Conservation (phyloP, 2,797 vertebrate genomes). For the Molothrus ater region DNA sequence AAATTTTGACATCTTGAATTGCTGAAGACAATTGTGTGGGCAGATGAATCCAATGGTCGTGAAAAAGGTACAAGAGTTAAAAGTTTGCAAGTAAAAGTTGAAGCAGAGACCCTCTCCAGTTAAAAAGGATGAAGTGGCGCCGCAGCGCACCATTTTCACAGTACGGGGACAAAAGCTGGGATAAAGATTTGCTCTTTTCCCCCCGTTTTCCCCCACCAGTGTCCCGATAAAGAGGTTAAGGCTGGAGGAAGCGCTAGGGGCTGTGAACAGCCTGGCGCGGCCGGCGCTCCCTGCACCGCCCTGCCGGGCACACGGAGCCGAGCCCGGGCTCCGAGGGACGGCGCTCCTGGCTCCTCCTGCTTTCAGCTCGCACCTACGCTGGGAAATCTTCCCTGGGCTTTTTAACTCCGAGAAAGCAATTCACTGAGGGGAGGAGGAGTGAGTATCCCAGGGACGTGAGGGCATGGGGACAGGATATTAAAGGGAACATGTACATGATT, state of each 20-base stretch:
- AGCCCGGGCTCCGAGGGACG: neutral
- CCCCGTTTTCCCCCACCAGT: neutral
- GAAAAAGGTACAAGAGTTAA: constrained; percentile 12
- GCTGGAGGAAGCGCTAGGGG: neutral
- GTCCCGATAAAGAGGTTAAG: neutral
- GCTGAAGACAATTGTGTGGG: constrained; percentile 38
- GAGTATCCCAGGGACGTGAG: constrained; percentile 2
- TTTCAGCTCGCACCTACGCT: constrained; percentile 12
- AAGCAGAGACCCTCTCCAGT: constrained; percentile 28
- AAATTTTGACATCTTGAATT: constrained; percentile 52
- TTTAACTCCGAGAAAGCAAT: neutral
- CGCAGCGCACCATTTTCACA: rapidly evolving
- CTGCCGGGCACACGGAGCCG: rapidly evolving
- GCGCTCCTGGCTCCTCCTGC: neutral
- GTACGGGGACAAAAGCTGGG: neutral
- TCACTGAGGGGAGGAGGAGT: neutral
- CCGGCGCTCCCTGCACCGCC: neutral
- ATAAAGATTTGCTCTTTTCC: neutral
- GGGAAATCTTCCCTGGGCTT: neutral
- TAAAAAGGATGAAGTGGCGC: neutral
- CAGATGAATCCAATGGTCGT: constrained; percentile 29
- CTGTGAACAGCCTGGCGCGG: neutral
- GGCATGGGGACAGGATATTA: constrained; percentile 29
- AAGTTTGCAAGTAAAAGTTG: constrained; percentile 7
- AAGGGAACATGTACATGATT: constrained; percentile 57